Base-by-base conservation (phyloP, 2,113 vertebrate species). In the Eurystomus gularis region DNA sequence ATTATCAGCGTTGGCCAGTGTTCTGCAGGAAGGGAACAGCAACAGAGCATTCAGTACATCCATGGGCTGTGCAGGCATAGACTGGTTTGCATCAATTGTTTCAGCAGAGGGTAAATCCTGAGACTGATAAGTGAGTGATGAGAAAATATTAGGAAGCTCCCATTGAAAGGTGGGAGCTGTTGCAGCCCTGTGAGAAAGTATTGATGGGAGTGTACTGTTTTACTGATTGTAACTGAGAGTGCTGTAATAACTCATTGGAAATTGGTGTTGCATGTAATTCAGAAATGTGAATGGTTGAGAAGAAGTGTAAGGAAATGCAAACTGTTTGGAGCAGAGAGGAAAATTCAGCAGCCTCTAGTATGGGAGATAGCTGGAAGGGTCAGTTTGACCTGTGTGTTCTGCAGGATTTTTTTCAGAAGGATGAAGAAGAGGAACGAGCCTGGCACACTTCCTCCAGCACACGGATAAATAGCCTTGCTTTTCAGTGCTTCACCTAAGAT, bases 31-130 rank as follows among this genome's bases (percentile, higher is more conserved):
- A 26, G 29, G 17, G 28, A 57, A 13, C 17, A 55, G 26, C 1
- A 2, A 11, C 40, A 64, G 7, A 70, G 9, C 9, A 4, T 17
- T n/a, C n/a, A 17, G 7, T n/a, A 26, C 10, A 7, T 31, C 68
- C 40, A 7, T 4, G 14, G 23, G 19, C 64, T 90, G n/a, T 42
- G 39, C n/a, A 42, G 29, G 23, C 1, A 0, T 18, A 49, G 35
- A 14, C 25, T 65, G 23, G 4, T 17, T 73, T 73, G 20, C 29
- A 39, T 1, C 0, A 0, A 25, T 2, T 52, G 9, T 35, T 82
- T 55, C 4, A 24, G 42, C 75, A 77, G 25, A 40, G 4, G 65
- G 2, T 12, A 72, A 81, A 20, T 37, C 35, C 57, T 66, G 11
- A 54, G 18, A 48, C 17, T 48, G 54, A 39, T 24, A 9, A 3